Percentiles rank a stretch among this genome's conserved stretches.
Conservation (phyloP, 2,888 invertebrate genomes). For the Atrina japonica region DNA sequence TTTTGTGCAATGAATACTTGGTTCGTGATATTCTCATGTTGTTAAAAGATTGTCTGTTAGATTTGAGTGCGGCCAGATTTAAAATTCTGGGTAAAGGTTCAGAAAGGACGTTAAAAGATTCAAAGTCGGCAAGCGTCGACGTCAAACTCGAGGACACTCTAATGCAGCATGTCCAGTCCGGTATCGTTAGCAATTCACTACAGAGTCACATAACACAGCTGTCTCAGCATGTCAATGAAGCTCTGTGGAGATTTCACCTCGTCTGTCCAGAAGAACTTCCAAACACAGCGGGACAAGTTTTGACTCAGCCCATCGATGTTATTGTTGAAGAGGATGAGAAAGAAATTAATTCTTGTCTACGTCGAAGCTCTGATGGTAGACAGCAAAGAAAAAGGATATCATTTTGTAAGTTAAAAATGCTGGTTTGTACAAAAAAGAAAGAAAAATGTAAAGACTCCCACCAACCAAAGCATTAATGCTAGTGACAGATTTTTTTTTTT, state of each 20-base stretch:
- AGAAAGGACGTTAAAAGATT: constrained; percentile 39
- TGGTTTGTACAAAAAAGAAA: too few relatives aligned
- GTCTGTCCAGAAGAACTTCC: constrained; percentile 80
- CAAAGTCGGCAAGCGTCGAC: constrained; percentile 44
- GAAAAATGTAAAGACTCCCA: too few relatives aligned
- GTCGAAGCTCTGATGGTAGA: constrained; percentile 1
- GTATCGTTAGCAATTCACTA: constrained; percentile 60
- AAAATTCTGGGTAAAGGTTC: constrained; percentile 60
- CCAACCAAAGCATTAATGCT: too few relatives aligned
- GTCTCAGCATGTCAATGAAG: constrained; percentile 84
- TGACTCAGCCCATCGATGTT: constrained; percentile 58
- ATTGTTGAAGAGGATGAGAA: constrained; percentile 52
- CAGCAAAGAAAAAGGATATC: constrained; percentile 40
- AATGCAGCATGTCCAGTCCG: constrained; percentile 60
- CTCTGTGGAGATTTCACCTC: constrained; percentile 87
- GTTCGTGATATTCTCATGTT: constrained; percentile 73
- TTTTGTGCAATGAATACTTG: constrained; percentile 72
- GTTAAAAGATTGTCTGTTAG: constrained; percentile 73
- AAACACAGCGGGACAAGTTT: constrained; percentile 60
- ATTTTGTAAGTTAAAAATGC: not conserved
- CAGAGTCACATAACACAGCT: constrained; percentile 80
- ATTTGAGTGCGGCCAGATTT: constrained; percentile 66
- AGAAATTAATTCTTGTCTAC: constrained; percentile 33
- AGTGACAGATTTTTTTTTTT: too few relatives aligned
- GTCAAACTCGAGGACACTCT: constrained; percentile 62